Conservation (phyloP, 2,888 invertebrate genomes). For the Dermolepida albohirtum region DNA sequence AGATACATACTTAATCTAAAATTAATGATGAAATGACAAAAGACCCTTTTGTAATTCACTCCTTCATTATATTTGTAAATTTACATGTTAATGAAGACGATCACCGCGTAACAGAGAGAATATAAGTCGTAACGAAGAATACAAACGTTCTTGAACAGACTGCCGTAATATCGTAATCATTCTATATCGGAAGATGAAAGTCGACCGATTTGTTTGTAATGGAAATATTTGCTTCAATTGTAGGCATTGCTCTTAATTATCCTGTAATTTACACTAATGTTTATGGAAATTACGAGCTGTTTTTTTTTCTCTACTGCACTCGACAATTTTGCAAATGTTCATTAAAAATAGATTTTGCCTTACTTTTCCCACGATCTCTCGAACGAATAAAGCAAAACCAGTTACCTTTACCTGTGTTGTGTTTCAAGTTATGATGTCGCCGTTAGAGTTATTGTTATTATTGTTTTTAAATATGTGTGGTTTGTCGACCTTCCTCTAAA, state of each 20-base stretch:
- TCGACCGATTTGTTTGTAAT: not conserved
- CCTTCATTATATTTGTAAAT: no score
- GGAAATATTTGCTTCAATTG: slow-evolving; percentile 37
- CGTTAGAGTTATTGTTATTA: no score
- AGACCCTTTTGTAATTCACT: no score
- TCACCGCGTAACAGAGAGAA: no score
- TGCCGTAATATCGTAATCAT: no score
- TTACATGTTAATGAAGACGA: no score
- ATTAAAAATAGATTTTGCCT: slow-evolving; percentile 49
- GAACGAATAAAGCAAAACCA: slow-evolving; percentile 45
- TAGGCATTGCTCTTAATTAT: slow-evolving; percentile 38
- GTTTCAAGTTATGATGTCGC: not conserved
- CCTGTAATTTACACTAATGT: slow-evolving; percentile 40
- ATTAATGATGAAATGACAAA: no score
- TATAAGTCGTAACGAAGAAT: no score
- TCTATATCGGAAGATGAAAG: not conserved
- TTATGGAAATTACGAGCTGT: slow-evolving; percentile 46
- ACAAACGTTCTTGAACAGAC: no score
- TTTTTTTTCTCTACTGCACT: slow-evolving; percentile 20
- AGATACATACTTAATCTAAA: no score
- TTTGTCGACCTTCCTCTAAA: no score
- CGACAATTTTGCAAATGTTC: slow-evolving; percentile 48
- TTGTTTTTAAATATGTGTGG: no score
- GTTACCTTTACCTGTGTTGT: slow-evolving; percentile 1
- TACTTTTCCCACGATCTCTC: slow-evolving; percentile 47